Evolutionary conservation across 2,797 vertebrate species (phyloP), one percentile per base, ranked within the genome.

Genomic region (Loriculus beryllinus): DNA sequence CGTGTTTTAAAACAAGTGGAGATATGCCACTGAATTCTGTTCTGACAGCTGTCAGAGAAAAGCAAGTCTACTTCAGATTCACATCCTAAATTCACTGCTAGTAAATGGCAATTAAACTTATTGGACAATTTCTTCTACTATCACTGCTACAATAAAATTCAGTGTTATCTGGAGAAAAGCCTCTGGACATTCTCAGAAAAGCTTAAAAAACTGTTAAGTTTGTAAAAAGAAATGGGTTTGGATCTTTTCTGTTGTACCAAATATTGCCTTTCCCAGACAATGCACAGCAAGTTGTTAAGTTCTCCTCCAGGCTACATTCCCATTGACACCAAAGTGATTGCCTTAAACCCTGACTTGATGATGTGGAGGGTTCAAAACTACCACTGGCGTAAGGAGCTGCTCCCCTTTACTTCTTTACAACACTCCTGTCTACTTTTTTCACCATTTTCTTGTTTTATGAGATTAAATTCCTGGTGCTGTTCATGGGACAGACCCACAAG

Each of bases 21-120:
- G 29, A 62, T 71, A 23, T 69, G 33, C 23, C 75, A 68, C n/a
- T 80, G 69, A 70, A 31, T 78, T 86, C 39, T 90, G 48, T 43
- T 83, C 19, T 4, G 4, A 77, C 79, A 94, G 22, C 35, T 93
- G 31, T 49, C 47, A 85, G 14, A 74, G 14, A 88, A 49, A 26
- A 82, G 69, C 23, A 42, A 63, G 28, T 43, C 29, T 76, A 56
- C 37, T 56, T 74, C 42, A 81, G 37, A 90, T 51, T 79, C 57
- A 63, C 9, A 63, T 35, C 29, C 51, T 52, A 89, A 79, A 88
- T 56, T 92, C 35, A 65, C 12, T 49, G 33, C 12, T 18, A 51
- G 40, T 89, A 81, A 90, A 86, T 25, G 29, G 51, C 56, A 92
- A 86, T 85, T 68, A 85, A 92, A 91, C 11, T 75, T 76, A 85